phyloP scores from a whole-genome alignment of 2,888 invertebrate genomes.

The Pristionchus maxplancki region DNA sequence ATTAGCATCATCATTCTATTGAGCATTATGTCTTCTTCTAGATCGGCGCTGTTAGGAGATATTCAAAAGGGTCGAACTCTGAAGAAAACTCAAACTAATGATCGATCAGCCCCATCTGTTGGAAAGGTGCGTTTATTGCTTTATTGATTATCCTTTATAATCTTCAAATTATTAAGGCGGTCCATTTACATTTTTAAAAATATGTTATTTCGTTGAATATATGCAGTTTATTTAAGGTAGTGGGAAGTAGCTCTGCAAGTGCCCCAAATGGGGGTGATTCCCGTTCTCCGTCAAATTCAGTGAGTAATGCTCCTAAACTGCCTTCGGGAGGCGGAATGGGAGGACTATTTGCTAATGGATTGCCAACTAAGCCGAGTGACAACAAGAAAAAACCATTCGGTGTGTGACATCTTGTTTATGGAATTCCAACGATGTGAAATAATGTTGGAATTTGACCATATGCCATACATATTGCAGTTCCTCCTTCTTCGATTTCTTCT shows the following conservation, averaged over 20 bases:
- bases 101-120: constrained; percentile 67
- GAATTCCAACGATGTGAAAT: neutral
- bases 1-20: constrained; percentile 3
- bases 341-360: constrained; percentile 74
- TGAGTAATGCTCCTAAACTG: neutral
- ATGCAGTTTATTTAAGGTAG: neutral
- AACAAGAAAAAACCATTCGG: constrained; percentile 62
- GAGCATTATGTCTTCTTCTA: constrained; percentile 21
- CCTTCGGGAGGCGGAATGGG: constrained; percentile 57
- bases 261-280: neutral
- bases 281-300: neutral
- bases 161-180: neutral
- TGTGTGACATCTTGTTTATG: constrained; percentile 25
- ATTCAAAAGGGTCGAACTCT: constrained; percentile 66
- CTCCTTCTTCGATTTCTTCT: constrained; percentile 58
- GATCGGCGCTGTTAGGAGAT: constrained; percentile 40
- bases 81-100: constrained; percentile 71
- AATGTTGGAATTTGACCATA: neutral
- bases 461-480: constrained; percentile 53
- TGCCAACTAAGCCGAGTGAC: constrained; percentile 74
- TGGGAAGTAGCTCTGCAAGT: neutral
- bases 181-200: neutral
- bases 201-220: neutral
- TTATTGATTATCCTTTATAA: neutral
- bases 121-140: constrained; percentile 57